Evolutionary conservation across 2,113 vertebrate species (phyloP).

Genomic region (Heterotilapia buettikoferi): DNA sequence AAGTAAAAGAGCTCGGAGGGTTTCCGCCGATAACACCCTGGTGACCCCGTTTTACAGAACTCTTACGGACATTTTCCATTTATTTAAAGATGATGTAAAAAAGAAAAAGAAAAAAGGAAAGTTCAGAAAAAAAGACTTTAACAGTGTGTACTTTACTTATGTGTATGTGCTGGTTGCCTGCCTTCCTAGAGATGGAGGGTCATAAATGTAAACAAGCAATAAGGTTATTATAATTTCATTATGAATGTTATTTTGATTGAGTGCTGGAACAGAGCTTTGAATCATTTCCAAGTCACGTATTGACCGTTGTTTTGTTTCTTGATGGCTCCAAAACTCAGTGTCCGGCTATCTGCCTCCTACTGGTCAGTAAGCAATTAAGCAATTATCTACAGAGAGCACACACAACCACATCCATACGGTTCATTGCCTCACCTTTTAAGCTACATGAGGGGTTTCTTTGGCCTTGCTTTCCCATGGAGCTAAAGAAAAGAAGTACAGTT

Average conservation of each 20-base stretch:
- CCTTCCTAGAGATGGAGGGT: not conserved
- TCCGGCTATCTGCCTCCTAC: not conserved
- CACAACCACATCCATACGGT: not conserved
- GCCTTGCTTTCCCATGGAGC: not conserved
- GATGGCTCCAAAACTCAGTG: not conserved
- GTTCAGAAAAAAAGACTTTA: not conserved
- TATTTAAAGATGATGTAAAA: not conserved
- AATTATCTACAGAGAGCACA: not conserved
- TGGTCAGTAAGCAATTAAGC: not conserved
- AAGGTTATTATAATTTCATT: not conserved
- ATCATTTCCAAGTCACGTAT: not conserved
- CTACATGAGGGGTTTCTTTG: not conserved
- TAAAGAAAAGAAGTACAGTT: not conserved
- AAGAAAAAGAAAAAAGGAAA: not conserved
- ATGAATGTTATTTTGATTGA: not conserved
- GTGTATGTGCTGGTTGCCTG: not conserved
- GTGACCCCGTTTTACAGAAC: not conserved
- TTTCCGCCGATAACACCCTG: not conserved
- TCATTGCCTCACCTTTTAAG: not conserved
- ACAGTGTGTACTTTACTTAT: not conserved
- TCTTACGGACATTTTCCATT: not conserved
- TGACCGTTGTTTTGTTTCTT: not conserved
- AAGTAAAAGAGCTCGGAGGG: not conserved
- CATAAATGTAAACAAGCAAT: not conserved
- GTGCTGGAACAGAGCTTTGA: fast-evolving